A percentile compares a stretch with the other conserved stretches of the same genome.
phyloP scores from a whole-genome alignment of 2,888 invertebrate species.

The Ormyrus thymus region DNA sequence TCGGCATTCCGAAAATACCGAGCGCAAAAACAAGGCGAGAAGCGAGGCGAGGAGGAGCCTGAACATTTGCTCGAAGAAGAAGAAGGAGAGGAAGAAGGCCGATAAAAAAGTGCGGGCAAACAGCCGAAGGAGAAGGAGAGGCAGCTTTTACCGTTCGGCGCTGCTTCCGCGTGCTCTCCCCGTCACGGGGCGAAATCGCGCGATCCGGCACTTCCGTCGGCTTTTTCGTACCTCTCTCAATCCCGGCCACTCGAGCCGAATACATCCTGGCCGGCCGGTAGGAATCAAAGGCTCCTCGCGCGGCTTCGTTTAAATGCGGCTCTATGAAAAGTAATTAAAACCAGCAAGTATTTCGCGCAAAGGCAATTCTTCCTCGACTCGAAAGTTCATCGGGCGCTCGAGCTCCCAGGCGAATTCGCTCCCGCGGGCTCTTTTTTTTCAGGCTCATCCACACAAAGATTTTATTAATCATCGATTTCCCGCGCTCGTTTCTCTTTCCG shows the following conservation, averaged over 20 bases:
- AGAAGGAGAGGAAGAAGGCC: background rate
- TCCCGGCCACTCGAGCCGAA: no score
- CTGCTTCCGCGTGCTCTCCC: slow-evolving; percentile 33
- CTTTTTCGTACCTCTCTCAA: slow-evolving; percentile 34
- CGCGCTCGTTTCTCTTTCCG: background rate
- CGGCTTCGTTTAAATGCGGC: no score
- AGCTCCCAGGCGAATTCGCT: background rate
- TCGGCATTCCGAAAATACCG: slow-evolving; percentile 46
- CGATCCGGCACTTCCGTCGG: slow-evolving; percentile 46
- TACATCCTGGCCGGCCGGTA: no score
- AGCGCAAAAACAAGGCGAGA: slow-evolving; percentile 32
- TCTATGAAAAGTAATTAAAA: no score
- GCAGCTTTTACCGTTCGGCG: slow-evolving; percentile 33
- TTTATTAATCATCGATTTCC: slow-evolving; percentile 36
- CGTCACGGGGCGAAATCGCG: slow-evolving; percentile 44
- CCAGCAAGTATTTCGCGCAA: no score
- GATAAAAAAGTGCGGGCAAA: background rate
- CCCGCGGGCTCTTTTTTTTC: background rate
- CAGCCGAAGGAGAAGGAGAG: slow-evolving; percentile 1
- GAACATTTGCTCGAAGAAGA: background rate
- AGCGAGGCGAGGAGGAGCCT: slow-evolving; percentile 9
- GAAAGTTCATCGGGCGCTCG: no score
- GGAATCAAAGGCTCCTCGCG: no score
- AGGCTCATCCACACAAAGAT: background rate
- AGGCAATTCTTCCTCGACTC: no score